Evolutionary conservation across 1,140 invertebrate genomes (phyloP), one percentile per base, ranked within the genome.

Genomic region (Drosophila ercepeae): DNA sequence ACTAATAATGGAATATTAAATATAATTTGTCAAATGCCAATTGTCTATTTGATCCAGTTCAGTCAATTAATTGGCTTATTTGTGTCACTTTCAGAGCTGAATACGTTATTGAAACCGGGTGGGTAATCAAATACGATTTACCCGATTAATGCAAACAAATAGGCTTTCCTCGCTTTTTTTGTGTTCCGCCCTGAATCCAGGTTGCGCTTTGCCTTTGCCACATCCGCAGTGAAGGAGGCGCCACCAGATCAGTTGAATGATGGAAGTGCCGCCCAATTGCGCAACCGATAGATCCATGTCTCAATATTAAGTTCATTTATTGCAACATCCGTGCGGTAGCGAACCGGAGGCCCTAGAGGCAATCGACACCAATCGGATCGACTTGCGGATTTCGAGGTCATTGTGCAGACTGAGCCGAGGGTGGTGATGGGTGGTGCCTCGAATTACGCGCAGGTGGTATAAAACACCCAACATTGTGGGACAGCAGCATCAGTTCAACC

Each of bases 281-380:
- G 78, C 55, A 81, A 79, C 44, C 36, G 36, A 27, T 44, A 46
- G 51, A 60, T 61, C 36, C 63, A 36, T 65, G 16, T 75, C 70
- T 76, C 74, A 88, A 88, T 86, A 86, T 88, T 86, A 88, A 82
- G 79, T 84, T 84, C 79, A 84, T 58, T 16, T 77, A 63, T 88
- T 88, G 61, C 77, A 74, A 77, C 82, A 86, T 63, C 53, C 16
- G 59, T 55, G 39, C 55, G 48, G 50, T 45, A 23, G 52, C 63
- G 27, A 27, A 23, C 14, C 34, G 25, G 61, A 34, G 48, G 46
- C 46, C 25, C n/a, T 13, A 45, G 18, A 11, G 11, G 46, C 63
- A 67, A 67, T 67, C 48, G 63, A 65, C 48, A 64, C 60, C 60
- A 88, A 88, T 49, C 45, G 44, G 64, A 81, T 73, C 46, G 45